Percentiles rank a stretch among this genome's conserved stretches.
phyloP scores from a whole-genome alignment of 2,113 vertebrate genomes.

The Calonectris borealis region DNA sequence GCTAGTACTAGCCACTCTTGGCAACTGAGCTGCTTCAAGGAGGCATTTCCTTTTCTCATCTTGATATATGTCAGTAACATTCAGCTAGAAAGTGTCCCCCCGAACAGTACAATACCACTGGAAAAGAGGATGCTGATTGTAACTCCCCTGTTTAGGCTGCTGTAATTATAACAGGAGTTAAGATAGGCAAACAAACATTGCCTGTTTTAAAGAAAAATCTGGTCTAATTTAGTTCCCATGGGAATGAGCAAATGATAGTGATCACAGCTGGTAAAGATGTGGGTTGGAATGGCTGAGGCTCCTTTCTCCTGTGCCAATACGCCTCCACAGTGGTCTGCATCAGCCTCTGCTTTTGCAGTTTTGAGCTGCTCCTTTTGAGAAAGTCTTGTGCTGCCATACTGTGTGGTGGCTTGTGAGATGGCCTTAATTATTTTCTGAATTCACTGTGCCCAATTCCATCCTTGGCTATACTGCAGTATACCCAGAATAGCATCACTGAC shows the following conservation, averaged over 20 bases:
- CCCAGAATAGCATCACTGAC: neutral
- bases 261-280: neutral
- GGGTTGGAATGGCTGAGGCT: neutral
- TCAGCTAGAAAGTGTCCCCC: neutral
- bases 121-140: neutral
- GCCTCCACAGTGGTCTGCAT: neutral
- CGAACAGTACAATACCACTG: accelerated
- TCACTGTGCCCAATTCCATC: neutral
- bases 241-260: neutral
- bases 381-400: neutral
- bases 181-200: neutral
- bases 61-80: neutral
- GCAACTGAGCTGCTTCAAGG: neutral
- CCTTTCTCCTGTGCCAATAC: neutral
- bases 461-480: neutral
- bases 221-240: neutral
- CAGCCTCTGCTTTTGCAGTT: neutral
- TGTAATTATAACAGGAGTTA: neutral
- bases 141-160: neutral
- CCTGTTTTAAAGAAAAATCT: neutral
- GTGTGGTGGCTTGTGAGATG: neutral
- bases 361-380: constrained; percentile 37
- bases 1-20: neutral
- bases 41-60: neutral
- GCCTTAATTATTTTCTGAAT: neutral